These are phyloP conservation scores for Nasua narica DNA, from an alignment of 2,797 vertebrate species.

Conservation along the genomic window DNA sequence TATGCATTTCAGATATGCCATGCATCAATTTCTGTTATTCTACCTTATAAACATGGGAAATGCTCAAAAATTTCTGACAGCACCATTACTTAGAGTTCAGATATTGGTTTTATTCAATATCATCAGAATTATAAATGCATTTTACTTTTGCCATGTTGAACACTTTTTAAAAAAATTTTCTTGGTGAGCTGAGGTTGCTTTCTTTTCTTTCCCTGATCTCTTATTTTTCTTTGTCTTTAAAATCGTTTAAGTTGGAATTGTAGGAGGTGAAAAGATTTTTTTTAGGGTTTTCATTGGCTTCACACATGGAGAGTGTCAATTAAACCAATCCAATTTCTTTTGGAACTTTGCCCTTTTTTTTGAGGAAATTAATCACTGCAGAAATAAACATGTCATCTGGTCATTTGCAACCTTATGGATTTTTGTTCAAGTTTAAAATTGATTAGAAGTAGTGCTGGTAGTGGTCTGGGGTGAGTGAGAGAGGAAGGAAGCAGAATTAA, in stretches of 20 bases:
- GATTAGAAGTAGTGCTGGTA: not conserved
- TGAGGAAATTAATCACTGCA: slow-evolving; percentile 51
- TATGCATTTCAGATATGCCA: slow-evolving; percentile 11
- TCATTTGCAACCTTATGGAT: slow-evolving; percentile 44
- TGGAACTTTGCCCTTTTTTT: not conserved
- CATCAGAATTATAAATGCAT: not conserved
- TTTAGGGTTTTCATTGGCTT: slow-evolving; percentile 8
- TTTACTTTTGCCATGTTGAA: not conserved
- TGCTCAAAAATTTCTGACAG: not conserved
- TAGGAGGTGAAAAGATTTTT: not conserved
- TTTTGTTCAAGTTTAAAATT: slow-evolving; percentile 61
- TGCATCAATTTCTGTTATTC: not conserved
- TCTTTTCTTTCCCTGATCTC: not conserved
- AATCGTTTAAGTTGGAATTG: not conserved
- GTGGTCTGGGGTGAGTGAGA: not conserved
- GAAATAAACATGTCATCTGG: slow-evolving; percentile 50
- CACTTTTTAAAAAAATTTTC: not conserved
- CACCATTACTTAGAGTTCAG: not conserved
- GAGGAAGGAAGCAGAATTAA: slow-evolving; percentile 32
- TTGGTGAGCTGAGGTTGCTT: not conserved
- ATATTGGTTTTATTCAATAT: not conserved
- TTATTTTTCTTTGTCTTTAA: slow-evolving; percentile 48
- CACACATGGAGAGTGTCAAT: not conserved
- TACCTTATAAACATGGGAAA: not conserved
- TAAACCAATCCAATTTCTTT: slow-evolving; percentile 46